Evolutionary conservation across 2,113 vertebrate genomes (phyloP).

Genomic region (Rynchops niger): DNA sequence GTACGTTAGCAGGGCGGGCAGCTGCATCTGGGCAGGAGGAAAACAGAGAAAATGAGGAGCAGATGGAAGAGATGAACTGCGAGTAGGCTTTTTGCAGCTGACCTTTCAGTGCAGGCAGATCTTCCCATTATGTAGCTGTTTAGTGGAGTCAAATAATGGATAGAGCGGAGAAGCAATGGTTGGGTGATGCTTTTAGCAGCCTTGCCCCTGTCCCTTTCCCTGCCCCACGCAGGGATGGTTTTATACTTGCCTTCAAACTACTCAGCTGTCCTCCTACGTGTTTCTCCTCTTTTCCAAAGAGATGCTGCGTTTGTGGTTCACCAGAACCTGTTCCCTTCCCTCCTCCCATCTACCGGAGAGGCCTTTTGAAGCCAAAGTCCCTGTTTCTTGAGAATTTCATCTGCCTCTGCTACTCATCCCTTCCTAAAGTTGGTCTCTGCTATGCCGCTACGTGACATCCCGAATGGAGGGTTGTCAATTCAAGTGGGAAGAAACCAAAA

Average conservation of each 20-base stretch:
- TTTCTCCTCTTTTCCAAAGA: background rate
- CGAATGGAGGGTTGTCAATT: background rate
- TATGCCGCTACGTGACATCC: background rate
- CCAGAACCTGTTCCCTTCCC: background rate
- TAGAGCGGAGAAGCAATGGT: background rate
- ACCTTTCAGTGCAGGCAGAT: background rate
- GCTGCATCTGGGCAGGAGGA: slow-evolving; percentile 1
- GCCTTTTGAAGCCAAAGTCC: background rate
- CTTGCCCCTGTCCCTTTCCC: background rate
- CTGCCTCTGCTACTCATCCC: background rate
- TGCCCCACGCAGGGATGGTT: background rate
- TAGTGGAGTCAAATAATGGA: background rate
- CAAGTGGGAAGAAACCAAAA: slow-evolving; percentile 22
- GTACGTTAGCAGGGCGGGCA: background rate
- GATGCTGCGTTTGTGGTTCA: background rate
- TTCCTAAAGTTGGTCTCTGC: background rate
- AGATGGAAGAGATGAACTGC: background rate
- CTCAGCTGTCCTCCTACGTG: background rate
- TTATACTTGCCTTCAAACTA: background rate
- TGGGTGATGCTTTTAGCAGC: background rate
- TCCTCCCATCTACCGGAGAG: background rate
- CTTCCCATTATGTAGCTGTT: background rate
- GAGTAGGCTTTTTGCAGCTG: background rate
- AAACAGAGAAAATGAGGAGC: slow-evolving; percentile 33
- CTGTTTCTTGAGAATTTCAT: background rate